Evolutionary conservation across 1,140 invertebrate genomes (phyloP), one percentile per base, ranked within the genome.

Genomic region (Callitettix versicolor): DNA sequence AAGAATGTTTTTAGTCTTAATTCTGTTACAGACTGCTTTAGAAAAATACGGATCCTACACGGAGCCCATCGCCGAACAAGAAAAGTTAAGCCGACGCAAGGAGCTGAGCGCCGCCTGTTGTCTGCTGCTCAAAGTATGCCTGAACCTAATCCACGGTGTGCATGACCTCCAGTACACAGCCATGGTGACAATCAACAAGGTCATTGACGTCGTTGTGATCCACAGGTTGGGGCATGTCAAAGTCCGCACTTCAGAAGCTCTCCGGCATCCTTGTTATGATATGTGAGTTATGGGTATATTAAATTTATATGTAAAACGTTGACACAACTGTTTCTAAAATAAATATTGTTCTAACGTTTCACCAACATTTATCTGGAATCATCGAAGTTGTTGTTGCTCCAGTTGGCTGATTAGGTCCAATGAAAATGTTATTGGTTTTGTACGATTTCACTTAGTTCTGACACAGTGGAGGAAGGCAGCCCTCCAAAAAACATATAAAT

Each of bases 81-180:
- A 54, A 20, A 22, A 34, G 2, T 44, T 44, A 14, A 46, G 34
- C 17, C 56, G 59, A 3, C 54, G 63, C 12, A 55, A 59, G 21
- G 70, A 68, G 59, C 57, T 71, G 62, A 69, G 59, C 24, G 74
- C 67, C 40, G 71, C 65, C 0, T 67, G 79, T 21, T 73, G 75
- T 54, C 68, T 73, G 22, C 64, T 81, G 24, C 67, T 78, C 9
- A 68, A 69, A 44, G 69, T 76, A 2, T 71, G 74, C 30, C 65
- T 80, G 7, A 72, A 70, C 58, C 70, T 75, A 42, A 70, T 79
- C 38, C 71, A 74, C 46, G 76, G 77, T 4, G 73, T 75, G 4
- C 78, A 79, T 62, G 72, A 73, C n/a, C 68, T 79, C 12, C 79
- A 81, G 62, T 79, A 76, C 62, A 79, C 77, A 0, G 76, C 76